Conservation (phyloP, 2,113 vertebrate genomes). For the Alligator sinensis region DNA sequence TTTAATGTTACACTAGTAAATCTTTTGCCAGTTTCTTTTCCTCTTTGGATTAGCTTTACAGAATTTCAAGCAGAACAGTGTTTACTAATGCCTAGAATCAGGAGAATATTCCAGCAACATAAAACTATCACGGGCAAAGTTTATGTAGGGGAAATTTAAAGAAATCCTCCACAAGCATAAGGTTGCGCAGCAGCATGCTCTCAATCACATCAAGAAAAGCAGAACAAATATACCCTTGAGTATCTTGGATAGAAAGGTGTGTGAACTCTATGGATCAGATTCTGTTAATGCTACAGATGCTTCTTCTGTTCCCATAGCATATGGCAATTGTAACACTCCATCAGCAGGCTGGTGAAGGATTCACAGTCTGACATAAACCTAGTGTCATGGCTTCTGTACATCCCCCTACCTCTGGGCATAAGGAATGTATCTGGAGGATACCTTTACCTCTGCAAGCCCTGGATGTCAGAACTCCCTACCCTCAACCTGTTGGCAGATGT, state of each 20-base stretch:
- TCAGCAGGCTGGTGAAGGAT: background rate
- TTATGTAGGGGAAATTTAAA: background rate
- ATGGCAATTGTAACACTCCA: background rate
- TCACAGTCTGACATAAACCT: background rate
- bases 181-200: background rate
- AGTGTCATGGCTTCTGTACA: background rate
- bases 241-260: background rate
- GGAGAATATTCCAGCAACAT: background rate
- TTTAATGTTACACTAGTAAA: background rate
- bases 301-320: background rate
- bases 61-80: slow-evolving; percentile 2
- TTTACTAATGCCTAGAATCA: background rate
- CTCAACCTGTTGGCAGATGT: background rate
- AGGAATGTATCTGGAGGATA: background rate
- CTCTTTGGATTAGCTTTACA: background rate
- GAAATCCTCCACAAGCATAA: background rate
- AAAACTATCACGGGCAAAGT: background rate
- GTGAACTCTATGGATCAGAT: background rate
- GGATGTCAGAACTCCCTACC: background rate
- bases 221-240: background rate
- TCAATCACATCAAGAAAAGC: background rate
- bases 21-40: background rate
- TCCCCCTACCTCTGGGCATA: background rate
- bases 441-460: background rate
- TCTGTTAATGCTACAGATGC: background rate